Evolutionary conservation across 2,797 vertebrate genomes (phyloP), one percentile per base, ranked within the genome.

Genomic region (Sebastes kiyomatsui): DNA sequence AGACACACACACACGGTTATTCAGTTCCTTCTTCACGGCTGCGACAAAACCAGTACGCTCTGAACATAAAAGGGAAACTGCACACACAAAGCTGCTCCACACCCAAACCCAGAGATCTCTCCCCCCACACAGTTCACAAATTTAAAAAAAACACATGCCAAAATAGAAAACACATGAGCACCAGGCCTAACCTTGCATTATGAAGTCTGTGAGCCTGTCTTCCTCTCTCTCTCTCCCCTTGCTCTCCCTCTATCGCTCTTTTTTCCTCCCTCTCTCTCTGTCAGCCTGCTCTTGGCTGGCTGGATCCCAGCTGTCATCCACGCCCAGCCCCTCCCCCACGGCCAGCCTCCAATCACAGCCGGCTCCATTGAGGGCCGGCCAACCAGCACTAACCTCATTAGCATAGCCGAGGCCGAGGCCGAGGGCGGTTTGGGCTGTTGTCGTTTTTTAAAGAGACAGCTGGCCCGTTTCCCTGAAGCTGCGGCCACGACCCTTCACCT

Each of bases 391-490:
- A 94, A 95, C 93, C 90, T 95, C 90, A 95, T 96, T 94, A 92
- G 92, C 94, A 96, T 95, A 94, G 90, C 80, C 70, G 55, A 87
- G 87, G 90, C 91, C 38, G 79, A 88, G 76, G 90, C 91, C 78
- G 55, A 85, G 81, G 92, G 92, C 87, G 65, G 92, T 92, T 92
- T 87, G 88, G 81, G 87, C 94, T 90, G 95, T 95, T 95, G 94
- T 95, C 91, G 79, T 95, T 96, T 95, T 95, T 95, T 96, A 96
- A 96, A 96, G 95, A 94, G 94, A 96, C 95, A 96, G 95, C 93
- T 93, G 93, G 93, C 90, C 86, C 2, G 79, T 94, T 94, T 93
- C 91, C 89, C 92, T 81, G 81, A 72, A 90, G 87, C 86, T 80
- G 83, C 65, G 79, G 88, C 91, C 88, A 70, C 89, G 93, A 95